phyloP scores from a whole-genome alignment of 2,113 vertebrate genomes.

The Myrmecobius fasciatus region DNA sequence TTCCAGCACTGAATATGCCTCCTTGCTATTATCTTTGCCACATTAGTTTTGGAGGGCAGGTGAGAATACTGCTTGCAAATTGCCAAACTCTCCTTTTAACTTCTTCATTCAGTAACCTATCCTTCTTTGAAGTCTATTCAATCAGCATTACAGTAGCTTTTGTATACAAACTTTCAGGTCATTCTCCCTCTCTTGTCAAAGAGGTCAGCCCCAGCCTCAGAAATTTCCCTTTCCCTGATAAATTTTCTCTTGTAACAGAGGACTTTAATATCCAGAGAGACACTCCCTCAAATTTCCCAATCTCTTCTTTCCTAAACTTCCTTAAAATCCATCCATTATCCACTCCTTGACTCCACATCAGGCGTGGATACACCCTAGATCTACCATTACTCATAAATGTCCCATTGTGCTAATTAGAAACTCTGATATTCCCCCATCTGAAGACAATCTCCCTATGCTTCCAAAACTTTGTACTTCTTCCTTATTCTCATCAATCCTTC shows the following conservation, averaged over 20 bases:
- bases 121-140: background rate
- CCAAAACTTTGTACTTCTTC: background rate
- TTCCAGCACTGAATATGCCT: background rate
- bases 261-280: background rate
- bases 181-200: background rate
- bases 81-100: background rate
- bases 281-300: background rate
- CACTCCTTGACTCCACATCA: background rate
- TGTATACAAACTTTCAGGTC: background rate
- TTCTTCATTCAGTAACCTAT: background rate
- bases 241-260: background rate
- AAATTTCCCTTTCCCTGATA: background rate
- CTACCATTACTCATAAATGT: background rate
- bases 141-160: background rate
- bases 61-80: background rate
- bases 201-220: background rate
- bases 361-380: background rate
- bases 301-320: background rate
- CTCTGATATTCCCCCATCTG: background rate
- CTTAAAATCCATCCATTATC: background rate
- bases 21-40: background rate
- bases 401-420: background rate
- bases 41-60: background rate
- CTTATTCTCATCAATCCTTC: background rate
- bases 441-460: background rate